These are phyloP conservation scores for Anoplopoma fimbria DNA, from an alignment of 2,113 vertebrate species.

Conservation along the genomic window DNA sequence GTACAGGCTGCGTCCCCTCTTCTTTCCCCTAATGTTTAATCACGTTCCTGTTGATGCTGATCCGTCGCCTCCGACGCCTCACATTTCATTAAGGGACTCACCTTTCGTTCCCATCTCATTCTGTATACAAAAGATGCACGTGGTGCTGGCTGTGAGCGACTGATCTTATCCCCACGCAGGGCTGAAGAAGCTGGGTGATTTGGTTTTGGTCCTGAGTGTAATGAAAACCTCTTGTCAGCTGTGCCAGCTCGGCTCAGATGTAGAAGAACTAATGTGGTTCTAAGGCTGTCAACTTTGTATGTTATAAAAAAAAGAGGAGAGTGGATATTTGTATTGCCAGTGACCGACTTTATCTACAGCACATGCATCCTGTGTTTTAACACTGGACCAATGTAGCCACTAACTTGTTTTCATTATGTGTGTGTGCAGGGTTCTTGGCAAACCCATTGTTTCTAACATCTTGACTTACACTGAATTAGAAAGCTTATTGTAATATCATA, in stretches of 20 bases:
- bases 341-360: too few relatives aligned
- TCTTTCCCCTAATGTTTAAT: constrained; percentile 74
- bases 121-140: neutral
- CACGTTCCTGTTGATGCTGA: constrained; percentile 74
- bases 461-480: neutral
- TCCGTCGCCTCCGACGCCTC: constrained; percentile 44
- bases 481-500: neutral
- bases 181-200: too few relatives aligned
- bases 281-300: too few relatives aligned
- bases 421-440: neutral
- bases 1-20: constrained; percentile 58
- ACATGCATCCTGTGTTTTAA: too few relatives aligned
- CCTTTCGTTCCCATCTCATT: constrained; percentile 31
- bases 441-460: neutral
- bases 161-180: constrained; percentile 60
- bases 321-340: too few relatives aligned
- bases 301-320: too few relatives aligned
- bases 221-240: too few relatives aligned
- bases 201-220: too few relatives aligned
- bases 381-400: too few relatives aligned
- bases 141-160: constrained; percentile 10
- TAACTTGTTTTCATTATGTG: neutral
- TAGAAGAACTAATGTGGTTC: too few relatives aligned
- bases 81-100: constrained; percentile 65
- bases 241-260: too few relatives aligned